Evolutionary conservation across 1,140 invertebrate species (phyloP).

Genomic region (Mizuhopecten yessoensis): DNA sequence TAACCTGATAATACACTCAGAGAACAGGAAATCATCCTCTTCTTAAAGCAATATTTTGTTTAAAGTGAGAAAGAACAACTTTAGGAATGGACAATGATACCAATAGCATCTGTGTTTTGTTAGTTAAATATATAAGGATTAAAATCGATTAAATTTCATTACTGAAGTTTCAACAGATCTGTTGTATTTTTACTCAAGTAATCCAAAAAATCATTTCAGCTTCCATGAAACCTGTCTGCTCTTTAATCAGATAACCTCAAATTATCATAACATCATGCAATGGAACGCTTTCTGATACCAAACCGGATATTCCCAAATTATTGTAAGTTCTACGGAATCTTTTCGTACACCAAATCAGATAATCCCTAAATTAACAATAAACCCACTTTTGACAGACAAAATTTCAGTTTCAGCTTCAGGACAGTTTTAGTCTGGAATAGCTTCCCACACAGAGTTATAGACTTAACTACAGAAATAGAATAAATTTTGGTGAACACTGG

Average conservation of each 20-base stretch:
- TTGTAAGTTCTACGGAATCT: too few species aligned
- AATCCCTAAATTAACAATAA: too few species aligned
- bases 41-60: not conserved
- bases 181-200: too few species aligned
- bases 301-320: not conserved
- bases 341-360: too few species aligned
- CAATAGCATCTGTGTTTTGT: not conserved
- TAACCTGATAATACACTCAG: not conserved
- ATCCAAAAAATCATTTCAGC: too few species aligned
- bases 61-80: not conserved
- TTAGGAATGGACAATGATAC: not conserved
- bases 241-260: not conserved
- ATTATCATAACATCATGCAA: not conserved
- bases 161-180: not conserved
- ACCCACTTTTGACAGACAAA: too few species aligned
- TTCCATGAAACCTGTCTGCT: not conserved
- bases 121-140: not conserved
- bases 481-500: too few species aligned
- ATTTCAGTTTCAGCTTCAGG: too few species aligned
- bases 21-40: not conserved
- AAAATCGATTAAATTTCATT: not conserved
- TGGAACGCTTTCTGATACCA: not conserved
- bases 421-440: too few species aligned
- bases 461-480: too few species aligned
- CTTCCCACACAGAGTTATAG: too few species aligned